Conservation (phyloP, 2,797 vertebrate species). For the Stomatorhinus walkeri region DNA sequence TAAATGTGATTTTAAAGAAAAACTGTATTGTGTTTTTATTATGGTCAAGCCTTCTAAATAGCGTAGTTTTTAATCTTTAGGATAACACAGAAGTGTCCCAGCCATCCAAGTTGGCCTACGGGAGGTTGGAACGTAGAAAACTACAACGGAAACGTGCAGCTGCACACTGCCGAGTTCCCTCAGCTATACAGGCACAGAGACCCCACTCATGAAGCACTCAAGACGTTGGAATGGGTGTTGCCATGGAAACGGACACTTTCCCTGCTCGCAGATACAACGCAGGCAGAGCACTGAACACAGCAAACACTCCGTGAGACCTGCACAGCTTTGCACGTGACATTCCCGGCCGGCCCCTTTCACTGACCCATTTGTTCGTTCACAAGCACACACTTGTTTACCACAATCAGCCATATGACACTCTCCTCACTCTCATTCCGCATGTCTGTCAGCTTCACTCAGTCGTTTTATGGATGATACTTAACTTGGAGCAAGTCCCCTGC, state of each 20-base stretch:
- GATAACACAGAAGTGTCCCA: neutral
- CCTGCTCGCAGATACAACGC: constrained; percentile 35
- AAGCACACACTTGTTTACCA: neutral
- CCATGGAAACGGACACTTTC: constrained; percentile 30
- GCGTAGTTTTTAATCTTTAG: neutral
- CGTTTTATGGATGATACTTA: neutral
- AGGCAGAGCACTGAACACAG: constrained; percentile 33
- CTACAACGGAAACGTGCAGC: neutral
- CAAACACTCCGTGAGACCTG: constrained; percentile 35
- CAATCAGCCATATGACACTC: neutral
- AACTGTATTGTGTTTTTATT: neutral
- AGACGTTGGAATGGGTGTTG: constrained; percentile 31
- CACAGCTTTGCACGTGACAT: constrained; percentile 32
- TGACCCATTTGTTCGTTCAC: neutral
- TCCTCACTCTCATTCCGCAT: neutral
- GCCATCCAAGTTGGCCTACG: neutral
- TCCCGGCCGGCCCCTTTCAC: constrained; percentile 24
- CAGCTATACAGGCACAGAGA: neutral
- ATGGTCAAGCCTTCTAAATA: neutral
- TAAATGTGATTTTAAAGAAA: neutral
- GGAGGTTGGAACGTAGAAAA: neutral
- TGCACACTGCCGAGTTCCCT: neutral
- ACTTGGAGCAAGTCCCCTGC: neutral
- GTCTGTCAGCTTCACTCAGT: neutral
- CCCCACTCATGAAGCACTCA: constrained; percentile 24